These are phyloP conservation scores for Orthochromis malagaraziensis DNA, from an alignment of 2,113 vertebrate genomes.

Conservation along the genomic window DNA sequence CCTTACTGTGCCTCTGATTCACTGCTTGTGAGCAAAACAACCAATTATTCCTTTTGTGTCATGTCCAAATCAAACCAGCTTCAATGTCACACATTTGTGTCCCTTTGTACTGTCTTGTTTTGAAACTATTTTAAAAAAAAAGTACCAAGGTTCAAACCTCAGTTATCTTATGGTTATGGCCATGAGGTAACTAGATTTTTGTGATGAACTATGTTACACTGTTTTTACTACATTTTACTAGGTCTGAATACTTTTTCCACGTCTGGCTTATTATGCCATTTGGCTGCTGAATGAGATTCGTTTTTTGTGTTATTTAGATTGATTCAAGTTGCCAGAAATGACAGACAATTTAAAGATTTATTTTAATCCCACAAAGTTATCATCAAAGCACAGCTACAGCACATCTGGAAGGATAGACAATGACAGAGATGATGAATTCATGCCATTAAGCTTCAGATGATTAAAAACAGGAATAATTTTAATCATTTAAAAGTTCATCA, in stretches of 20 bases:
- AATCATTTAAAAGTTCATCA: background rate
- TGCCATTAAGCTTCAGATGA: background rate
- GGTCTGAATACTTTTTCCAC: background rate
- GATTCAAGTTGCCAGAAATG: background rate
- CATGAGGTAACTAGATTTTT: background rate
- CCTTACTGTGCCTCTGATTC: background rate
- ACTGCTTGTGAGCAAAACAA: background rate
- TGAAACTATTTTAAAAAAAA: background rate
- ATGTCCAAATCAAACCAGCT: background rate
- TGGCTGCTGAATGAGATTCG: rapidly evolving
- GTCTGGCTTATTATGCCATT: background rate
- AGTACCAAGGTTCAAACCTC: background rate
- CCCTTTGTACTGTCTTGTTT: background rate
- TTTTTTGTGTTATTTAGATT: background rate
- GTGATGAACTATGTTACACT: background rate
- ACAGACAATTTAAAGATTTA: background rate
- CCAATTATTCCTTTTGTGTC: background rate
- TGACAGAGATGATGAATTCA: background rate
- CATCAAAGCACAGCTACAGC: background rate
- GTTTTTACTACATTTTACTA: background rate
- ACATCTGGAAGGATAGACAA: background rate
- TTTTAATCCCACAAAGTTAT: background rate
- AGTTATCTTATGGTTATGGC: background rate
- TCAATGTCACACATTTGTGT: background rate
- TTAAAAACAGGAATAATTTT: background rate